These are phyloP conservation scores for Crepidodera aurea DNA, from an alignment of 2,888 invertebrate genomes.

Conservation along the genomic window DNA sequence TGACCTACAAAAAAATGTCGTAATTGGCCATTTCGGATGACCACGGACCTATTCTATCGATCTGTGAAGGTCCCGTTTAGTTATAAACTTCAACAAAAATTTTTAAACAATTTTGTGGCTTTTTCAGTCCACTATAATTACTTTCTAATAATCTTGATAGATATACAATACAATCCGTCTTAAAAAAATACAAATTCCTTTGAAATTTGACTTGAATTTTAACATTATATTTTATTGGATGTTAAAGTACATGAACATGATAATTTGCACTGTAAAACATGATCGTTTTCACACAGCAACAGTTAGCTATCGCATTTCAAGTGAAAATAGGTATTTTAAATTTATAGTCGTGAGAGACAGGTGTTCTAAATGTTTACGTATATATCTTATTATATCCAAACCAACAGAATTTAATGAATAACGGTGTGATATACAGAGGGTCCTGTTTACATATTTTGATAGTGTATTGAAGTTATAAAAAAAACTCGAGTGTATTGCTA, in stretches of 20 bases:
- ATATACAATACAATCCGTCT: too few relatives aligned
- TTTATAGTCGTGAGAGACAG: conserved; percentile 41
- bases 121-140: too few relatives aligned
- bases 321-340: conserved; percentile 28
- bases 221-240: conserved; percentile 19
- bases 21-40: too few relatives aligned
- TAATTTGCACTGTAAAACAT: conserved; percentile 22
- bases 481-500: neutral
- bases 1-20: too few relatives aligned
- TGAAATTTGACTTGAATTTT: conserved; percentile 5
- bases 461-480: neutral
- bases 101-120: too few relatives aligned
- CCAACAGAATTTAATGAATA: conserved; percentile 8
- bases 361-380: conserved; percentile 42
- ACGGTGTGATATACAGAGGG: neutral
- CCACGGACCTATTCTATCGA: too few relatives aligned
- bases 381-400: conserved; percentile 24
- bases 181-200: too few relatives aligned
- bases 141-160: too few relatives aligned
- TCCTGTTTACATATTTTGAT: conserved; percentile 1
- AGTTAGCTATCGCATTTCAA: conserved; percentile 14
- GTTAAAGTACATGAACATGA: conserved; percentile 16
- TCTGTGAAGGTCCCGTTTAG: too few relatives aligned
- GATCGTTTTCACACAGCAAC: conserved; percentile 18
- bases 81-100: too few relatives aligned